Evolutionary conservation across 2,888 invertebrate species (phyloP), one percentile per base, ranked within the genome.

Genomic region (Apoderus coryli): DNA sequence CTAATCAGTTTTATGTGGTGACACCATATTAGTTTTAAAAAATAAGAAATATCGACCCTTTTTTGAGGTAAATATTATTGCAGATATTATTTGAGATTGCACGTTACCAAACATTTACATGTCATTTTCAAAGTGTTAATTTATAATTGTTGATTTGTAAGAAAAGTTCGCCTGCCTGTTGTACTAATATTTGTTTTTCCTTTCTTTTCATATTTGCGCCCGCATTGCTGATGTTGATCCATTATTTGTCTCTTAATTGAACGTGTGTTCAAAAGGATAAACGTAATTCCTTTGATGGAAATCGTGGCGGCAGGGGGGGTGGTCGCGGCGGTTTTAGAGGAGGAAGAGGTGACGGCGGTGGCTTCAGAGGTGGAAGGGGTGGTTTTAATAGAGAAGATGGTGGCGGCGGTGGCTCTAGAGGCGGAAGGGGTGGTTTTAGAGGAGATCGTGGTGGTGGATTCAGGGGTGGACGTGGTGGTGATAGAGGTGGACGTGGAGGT

Each of bases 91-190:
- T 7, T 29, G 37, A 42, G 35, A 35, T 43, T 52, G 52, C 52
- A 54, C 52, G 50, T 54, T 55, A 41, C 47, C 47, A 34, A 19
- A 31, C n/a, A n/a, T n/a, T n/a, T n/a, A n/a, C n/a, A n/a, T n/a
- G n/a, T n/a, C n/a, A n/a, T n/a, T n/a, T n/a, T n/a, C n/a, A n/a
- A n/a, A n/a, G n/a, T n/a, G n/a, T 24, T 12, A 14, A 9, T 31
- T 26, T 25, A 26, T 10, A 22, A 12, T 15, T 16, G 19, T 14
- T 13, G 11, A 15, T 27, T 19, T 19, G 19, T 19, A 19, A 19
- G 7, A 29, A 34, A 32, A 37, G 42, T 44, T 46, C 44, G 48
- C 50, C 40, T 49, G 44, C 50, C 49, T 45, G 49, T 56, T 57
- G 53, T 54, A 51, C 54, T 57, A 46, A 56, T 44, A 37, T 40